These are phyloP conservation scores for Arvicanthis niloticus DNA, from an alignment of 2,113 vertebrate genomes.

Conservation along the genomic window DNA sequence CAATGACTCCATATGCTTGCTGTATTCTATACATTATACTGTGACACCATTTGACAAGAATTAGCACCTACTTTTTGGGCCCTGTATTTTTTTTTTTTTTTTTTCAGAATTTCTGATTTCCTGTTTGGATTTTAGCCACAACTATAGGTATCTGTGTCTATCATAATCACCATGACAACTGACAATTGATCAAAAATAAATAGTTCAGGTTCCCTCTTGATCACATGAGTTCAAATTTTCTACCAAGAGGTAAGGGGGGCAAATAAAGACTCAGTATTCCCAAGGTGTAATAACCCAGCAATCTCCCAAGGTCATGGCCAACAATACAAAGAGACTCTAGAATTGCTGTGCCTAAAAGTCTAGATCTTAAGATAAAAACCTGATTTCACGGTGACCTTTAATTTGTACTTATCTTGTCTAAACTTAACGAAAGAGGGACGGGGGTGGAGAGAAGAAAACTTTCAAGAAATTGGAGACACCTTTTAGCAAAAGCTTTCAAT, in stretches of 20 bases:
- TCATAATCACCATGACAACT: background rate
- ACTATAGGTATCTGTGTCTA: background rate
- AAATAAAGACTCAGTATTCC: background rate
- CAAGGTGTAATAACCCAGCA: background rate
- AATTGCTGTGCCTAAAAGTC: background rate
- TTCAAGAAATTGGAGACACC: slow-evolving; percentile 51
- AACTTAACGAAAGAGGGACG: background rate
- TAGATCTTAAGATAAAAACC: slow-evolving; percentile 22
- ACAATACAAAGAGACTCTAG: background rate
- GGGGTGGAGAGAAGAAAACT: background rate
- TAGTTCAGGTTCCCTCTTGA: slow-evolving; percentile 8
- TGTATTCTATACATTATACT: too few species aligned
- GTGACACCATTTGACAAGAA: background rate
- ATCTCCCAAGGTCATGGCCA: background rate
- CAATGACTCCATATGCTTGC: background rate
- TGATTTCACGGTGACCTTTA: slow-evolving; percentile 33
- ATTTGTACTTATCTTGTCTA: slow-evolving; percentile 48
- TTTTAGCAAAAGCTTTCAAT: slow-evolving; percentile 66
- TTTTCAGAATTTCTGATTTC: background rate
- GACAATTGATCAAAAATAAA: background rate
- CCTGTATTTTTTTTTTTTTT: background rate
- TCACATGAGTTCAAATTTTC: background rate
- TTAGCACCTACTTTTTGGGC: background rate
- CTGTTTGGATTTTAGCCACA: background rate
- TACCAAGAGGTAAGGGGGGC: background rate